phyloP scores from a whole-genome alignment of 2,888 invertebrate genomes.

The Mesorhabditis belari region DNA sequence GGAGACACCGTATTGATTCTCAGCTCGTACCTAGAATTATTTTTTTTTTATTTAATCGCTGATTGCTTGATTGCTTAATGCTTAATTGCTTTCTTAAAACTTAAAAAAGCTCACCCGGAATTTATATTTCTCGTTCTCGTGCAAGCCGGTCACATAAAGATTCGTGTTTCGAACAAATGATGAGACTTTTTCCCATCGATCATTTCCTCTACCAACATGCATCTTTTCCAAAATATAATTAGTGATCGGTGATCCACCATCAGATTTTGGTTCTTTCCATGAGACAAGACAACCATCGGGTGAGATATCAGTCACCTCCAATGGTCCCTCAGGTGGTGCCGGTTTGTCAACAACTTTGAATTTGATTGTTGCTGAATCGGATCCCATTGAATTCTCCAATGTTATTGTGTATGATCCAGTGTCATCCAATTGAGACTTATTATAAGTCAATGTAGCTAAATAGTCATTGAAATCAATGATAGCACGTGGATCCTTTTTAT shows the following conservation, averaged over 20 bases:
- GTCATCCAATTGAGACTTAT: slow-evolving; percentile 80
- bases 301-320: slow-evolving; percentile 73
- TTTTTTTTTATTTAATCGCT: no score
- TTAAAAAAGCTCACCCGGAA: no score
- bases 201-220: slow-evolving; percentile 70
- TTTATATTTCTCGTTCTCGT: slow-evolving; percentile 80
- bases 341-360: slow-evolving; percentile 77
- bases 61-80: no score
- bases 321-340: slow-evolving; percentile 78
- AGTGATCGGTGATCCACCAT: slow-evolving; percentile 65
- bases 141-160: slow-evolving; percentile 81
- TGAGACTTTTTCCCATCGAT: slow-evolving; percentile 79
- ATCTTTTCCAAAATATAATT: slow-evolving; percentile 91
- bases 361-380: slow-evolving; percentile 81
- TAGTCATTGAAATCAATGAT: slow-evolving; percentile 77
- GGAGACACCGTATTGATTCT: slow-evolving; percentile 93
- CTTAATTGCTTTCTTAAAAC: no score
- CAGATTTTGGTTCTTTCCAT: slow-evolving; percentile 83
- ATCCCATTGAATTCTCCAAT: slow-evolving; percentile 78
- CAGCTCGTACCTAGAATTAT: no score
- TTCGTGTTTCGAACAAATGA: slow-evolving; percentile 68
- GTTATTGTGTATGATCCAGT: slow-evolving; percentile 86
- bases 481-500: slow-evolving; percentile 30
- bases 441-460: slow-evolving; percentile 70
- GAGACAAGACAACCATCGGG: slow-evolving; percentile 77